phyloP scores from a whole-genome alignment of 2,797 vertebrate genomes.

The Erpetoichthys calabaricus region DNA sequence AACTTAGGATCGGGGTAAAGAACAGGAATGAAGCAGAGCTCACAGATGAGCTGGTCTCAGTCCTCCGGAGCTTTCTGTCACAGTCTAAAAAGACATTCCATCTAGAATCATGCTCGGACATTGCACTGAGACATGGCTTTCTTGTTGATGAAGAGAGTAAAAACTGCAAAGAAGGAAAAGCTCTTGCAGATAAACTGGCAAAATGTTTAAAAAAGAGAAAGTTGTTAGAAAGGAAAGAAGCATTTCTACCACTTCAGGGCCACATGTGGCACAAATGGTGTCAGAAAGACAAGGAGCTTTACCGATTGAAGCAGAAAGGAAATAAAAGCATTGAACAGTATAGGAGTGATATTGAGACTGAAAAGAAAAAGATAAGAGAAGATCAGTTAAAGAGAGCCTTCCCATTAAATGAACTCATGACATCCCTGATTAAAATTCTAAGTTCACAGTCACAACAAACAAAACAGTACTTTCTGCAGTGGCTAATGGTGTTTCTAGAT shows the following conservation, averaged over 20 bases:
- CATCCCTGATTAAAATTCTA: slow-evolving; percentile 25
- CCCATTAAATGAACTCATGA: slow-evolving; percentile 33
- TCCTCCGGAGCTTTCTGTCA: slow-evolving; percentile 21
- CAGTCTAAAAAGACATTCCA: slow-evolving; percentile 12
- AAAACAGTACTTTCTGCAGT: slow-evolving; percentile 48
- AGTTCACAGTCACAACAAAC: slow-evolving; percentile 11
- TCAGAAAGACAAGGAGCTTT: slow-evolving; percentile 44
- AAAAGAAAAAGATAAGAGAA: slow-evolving; percentile 21
- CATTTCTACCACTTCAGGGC: slow-evolving; percentile 47
- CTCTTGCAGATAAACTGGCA: slow-evolving; percentile 22
- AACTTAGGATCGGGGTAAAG: slow-evolving; percentile 36
- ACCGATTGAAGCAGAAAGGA: slow-evolving; percentile 34
- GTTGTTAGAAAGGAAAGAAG: slow-evolving; percentile 34
- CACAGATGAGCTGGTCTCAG: slow-evolving; percentile 21
- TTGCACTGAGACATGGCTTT: slow-evolving; percentile 24
- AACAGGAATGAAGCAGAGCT: slow-evolving; percentile 39
- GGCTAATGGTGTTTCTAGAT: slow-evolving; percentile 39
- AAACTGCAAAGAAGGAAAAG: slow-evolving; percentile 31
- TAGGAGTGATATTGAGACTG: slow-evolving; percentile 23
- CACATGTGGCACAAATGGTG: slow-evolving; percentile 50
- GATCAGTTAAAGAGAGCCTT: slow-evolving; percentile 18
- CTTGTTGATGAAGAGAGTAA: slow-evolving; percentile 35
- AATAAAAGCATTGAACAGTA: slow-evolving; percentile 40
- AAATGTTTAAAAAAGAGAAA: slow-evolving; percentile 19
- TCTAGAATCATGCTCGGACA: slow-evolving; percentile 23